Conservation (phyloP, 2,797 vertebrate species). For the Pangasius larnaudii region DNA sequence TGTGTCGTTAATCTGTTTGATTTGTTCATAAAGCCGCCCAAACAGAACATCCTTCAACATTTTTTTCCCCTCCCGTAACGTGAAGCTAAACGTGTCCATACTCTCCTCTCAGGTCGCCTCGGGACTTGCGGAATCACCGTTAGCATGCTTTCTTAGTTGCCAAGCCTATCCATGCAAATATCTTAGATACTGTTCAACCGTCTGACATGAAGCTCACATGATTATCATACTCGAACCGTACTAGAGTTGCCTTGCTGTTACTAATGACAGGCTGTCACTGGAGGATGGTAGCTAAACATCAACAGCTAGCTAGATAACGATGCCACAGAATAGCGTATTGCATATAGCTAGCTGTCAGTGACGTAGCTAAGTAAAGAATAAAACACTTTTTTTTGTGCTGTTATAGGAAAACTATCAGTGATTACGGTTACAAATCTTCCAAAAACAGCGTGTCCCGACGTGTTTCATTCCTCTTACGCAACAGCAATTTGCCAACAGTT, state of each 20-base stretch:
- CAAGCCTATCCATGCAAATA: not conserved
- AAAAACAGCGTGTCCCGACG: too few relatives aligned
- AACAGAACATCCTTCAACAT: constrained; percentile 39
- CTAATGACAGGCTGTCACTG: too few relatives aligned
- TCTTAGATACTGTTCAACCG: not conserved
- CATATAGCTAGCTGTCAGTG: not conserved
- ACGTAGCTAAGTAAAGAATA: not conserved
- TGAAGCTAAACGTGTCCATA: constrained; percentile 18
- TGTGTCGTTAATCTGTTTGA: constrained; percentile 59
- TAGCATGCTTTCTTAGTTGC: not conserved
- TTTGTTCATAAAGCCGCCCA: constrained; percentile 52
- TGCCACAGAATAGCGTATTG: not conserved
- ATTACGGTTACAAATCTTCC: too few relatives aligned
- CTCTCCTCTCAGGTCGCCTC: constrained; percentile 17
- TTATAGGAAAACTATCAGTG: not conserved
- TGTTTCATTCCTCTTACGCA: too few relatives aligned
- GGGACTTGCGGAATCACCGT: not conserved
- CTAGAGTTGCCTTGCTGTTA: too few relatives aligned
- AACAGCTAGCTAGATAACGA: not conserved
- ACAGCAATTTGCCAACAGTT: too few relatives aligned
- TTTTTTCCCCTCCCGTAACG: not conserved
- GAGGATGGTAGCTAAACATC: too few relatives aligned
- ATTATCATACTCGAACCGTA: not conserved
- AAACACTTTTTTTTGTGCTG: too few relatives aligned
- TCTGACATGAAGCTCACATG: not conserved